phyloP scores from a whole-genome alignment of 1,140 invertebrate genomes.

The Cephus cinctus region DNA sequence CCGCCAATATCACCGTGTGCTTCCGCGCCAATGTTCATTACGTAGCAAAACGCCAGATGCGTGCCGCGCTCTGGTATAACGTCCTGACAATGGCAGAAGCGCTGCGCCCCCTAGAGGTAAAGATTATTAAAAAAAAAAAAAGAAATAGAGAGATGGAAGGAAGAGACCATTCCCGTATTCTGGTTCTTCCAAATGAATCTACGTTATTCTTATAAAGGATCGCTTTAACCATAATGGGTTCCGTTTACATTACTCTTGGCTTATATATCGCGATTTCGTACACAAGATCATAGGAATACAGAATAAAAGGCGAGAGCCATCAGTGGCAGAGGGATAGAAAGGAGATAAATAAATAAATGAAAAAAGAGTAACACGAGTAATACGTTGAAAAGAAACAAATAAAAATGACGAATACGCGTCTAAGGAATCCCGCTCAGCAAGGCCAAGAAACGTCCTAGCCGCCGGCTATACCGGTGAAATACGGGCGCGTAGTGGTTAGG shows the following conservation, averaged over 20 bases:
- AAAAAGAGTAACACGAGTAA: constrained; percentile 5
- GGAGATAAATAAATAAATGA: not conserved
- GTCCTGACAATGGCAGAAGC: not conserved
- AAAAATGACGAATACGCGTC: constrained; percentile 3
- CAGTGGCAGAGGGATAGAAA: not conserved
- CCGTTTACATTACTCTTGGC: not conserved
- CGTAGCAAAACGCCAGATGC: not conserved
- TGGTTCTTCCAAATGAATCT: not conserved
- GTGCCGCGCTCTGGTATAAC: not conserved
- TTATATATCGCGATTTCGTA: not conserved
- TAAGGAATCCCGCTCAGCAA: constrained; percentile 37
- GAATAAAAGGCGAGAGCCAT: not conserved
- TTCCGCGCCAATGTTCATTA: not conserved
- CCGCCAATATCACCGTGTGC: not conserved
- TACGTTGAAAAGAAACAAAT: no score
- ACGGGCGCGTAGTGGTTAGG: constrained; percentile 19
- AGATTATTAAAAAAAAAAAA: no score
- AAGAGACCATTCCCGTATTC: not conserved
- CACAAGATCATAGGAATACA: not conserved
- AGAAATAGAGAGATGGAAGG: no score
- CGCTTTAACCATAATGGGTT: not conserved
- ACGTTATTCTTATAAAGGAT: not conserved
- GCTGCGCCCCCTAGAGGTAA: not conserved
- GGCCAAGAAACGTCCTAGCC: constrained; percentile 41
- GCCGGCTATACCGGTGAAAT: constrained; percentile 35